Percentiles rank a stretch among this genome's conserved stretches.
Evolutionary conservation across 2,888 invertebrate genomes (phyloP).

Genomic region (Pycnomerus fuliginosus): DNA sequence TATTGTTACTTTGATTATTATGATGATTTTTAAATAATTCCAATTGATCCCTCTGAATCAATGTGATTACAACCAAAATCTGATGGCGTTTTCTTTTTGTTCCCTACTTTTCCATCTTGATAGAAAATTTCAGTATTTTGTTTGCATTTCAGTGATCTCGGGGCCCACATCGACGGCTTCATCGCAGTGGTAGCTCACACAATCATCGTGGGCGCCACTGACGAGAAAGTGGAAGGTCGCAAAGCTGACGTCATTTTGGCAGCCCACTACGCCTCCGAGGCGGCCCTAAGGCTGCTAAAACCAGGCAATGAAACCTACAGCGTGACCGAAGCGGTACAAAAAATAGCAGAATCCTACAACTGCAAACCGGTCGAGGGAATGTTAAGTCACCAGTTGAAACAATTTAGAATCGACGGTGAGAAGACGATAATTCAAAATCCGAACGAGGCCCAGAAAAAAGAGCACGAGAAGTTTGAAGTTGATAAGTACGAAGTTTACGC

Average conservation of each 20-base stretch:
- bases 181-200: slow-evolving; percentile 98
- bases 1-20: too few species aligned
- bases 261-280: slow-evolving; percentile 94
- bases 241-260: slow-evolving; percentile 95
- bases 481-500: slow-evolving; percentile 98
- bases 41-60: slow-evolving; percentile 42
- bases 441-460: slow-evolving; percentile 93
- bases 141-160: slow-evolving; percentile 76
- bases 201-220: slow-evolving; percentile 78
- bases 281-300: slow-evolving; percentile 88
- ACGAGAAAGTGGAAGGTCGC: slow-evolving; percentile 72
- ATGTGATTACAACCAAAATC: slow-evolving; percentile 12
- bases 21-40: slow-evolving; percentile 34
- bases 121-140: neutral
- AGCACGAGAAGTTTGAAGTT: slow-evolving; percentile 94
- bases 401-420: slow-evolving; percentile 96
- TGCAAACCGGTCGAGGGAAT: slow-evolving; percentile 97
- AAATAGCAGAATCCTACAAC: slow-evolving; percentile 87
- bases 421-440: slow-evolving; percentile 98
- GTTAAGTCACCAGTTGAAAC: slow-evolving; percentile 93
- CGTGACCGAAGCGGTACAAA: slow-evolving; percentile 90
- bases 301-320: slow-evolving; percentile 89
- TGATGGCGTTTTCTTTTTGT: neutral
- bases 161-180: slow-evolving; percentile 98
- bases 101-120: neutral